Evolutionary conservation across 2,797 vertebrate genomes (phyloP), one percentile per base, ranked within the genome.

Genomic region (Microctenopoma lineatum): DNA sequence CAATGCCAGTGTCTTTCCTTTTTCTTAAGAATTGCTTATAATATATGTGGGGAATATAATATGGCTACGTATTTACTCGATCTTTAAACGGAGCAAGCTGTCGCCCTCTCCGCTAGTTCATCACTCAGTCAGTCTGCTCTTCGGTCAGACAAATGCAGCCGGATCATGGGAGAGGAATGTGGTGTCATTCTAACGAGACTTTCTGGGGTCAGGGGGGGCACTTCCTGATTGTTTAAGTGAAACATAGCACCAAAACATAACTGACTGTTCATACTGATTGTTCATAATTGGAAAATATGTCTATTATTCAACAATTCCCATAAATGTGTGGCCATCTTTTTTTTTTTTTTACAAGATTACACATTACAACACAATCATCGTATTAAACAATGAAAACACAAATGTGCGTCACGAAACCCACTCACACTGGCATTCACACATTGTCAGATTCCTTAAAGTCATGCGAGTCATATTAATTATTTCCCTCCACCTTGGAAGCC

Each of bases 91-190:
- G 5, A 15, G 41, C 14, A 42, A 56, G 55, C 54, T 14, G 8
- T 48, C 59, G 25, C 27, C 27, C 16, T 42, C 26, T 47, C 8
- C 14, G 15, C n/a, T 25, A 27, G 26, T 58, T 55, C 34, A 7
- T 85, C 67, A 64, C 54, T 70, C 72, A 42, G 25, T 26, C 39
- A 7, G 36, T 54, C 41, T 50, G 48, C 29, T 52, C 34, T n/a
- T 71, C 73, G 32, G 39, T 0, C 46, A 41, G 59, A 66, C 41
- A 32, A 64, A 75, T 68, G 51, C 59, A 32, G 66, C 66, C 39
- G 66, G 71, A 73, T 80, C 75, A 83, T 88, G 83, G 84, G 83
- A 89, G 87, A 57, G 77, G 74, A 83, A 89, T 83, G 70, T 72
- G 0, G 25, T 75, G 39, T 84, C 61, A 66, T 74, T 50, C 9